A percentile compares a stretch with the other conserved stretches of the same genome.
These are phyloP conservation scores for Eospalax fontanierii DNA, from an alignment of 2,797 vertebrate genomes.

Conservation along the genomic window DNA sequence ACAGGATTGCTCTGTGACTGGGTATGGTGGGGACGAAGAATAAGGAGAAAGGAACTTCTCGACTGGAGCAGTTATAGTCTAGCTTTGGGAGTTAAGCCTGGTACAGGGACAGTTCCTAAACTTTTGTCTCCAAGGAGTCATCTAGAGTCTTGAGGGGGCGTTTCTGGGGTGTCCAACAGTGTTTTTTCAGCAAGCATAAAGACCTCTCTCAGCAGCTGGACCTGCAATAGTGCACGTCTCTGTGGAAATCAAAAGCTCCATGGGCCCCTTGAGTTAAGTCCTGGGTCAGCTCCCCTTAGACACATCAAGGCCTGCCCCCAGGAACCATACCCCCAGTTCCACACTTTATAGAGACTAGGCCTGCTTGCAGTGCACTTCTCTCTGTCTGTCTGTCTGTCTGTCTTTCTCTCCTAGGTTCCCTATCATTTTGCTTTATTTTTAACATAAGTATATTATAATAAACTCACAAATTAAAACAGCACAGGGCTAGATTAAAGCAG, in stretches of 20 bases:
- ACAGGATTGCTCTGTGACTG: rapidly evolving
- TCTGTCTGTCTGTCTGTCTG: too few relatives aligned
- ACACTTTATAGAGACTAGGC: too few relatives aligned
- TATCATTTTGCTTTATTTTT: background rate
- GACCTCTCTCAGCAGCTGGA: background rate
- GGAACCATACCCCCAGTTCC: too few relatives aligned
- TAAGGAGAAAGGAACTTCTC: background rate
- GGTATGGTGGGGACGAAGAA: rapidly evolving
- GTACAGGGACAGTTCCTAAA: background rate
- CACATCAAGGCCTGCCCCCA: too few relatives aligned
- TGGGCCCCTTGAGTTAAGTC: background rate
- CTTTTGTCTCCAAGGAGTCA: rapidly evolving
- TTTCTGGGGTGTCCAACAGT: background rate
- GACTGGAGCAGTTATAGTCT: background rate
- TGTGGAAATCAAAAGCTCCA: too few relatives aligned
- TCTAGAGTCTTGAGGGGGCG: background rate
- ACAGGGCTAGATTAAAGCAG: background rate
- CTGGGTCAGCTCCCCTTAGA: too few relatives aligned
- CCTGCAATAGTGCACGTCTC: background rate
- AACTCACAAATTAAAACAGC: background rate
- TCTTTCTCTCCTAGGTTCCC: too few relatives aligned
- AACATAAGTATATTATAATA: background rate
- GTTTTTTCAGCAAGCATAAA: background rate
- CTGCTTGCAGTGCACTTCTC: too few relatives aligned
- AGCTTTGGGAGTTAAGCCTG: background rate